A percentile compares a stretch with the other conserved stretches of the same genome.
These are phyloP conservation scores for Manacus vitellinus DNA, from an alignment of 2,113 vertebrate genomes.

Conservation along the genomic window DNA sequence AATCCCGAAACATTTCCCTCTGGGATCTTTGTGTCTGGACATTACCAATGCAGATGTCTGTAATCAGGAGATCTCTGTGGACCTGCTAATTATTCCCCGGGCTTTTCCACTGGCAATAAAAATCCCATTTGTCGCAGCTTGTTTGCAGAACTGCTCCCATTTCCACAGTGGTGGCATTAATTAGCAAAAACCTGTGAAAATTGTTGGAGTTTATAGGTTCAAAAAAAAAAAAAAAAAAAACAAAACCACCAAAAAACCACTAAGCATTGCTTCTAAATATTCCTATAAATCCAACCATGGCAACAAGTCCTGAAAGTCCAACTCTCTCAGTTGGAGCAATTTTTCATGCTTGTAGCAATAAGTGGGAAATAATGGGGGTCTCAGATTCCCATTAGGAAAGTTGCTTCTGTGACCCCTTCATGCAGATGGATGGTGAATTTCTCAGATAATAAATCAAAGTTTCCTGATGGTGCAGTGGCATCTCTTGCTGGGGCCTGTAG, in stretches of 20 bases:
- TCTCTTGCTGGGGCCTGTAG: conserved; percentile 27
- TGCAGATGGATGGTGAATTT: conserved; percentile 68
- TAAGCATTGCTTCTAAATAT: conserved; percentile 58
- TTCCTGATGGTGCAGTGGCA: conserved; percentile 47
- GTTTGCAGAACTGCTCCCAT: conserved; percentile 70
- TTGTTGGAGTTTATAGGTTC: conserved; percentile 64
- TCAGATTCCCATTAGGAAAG: conserved; percentile 58
- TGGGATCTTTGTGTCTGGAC: conserved; percentile 59
- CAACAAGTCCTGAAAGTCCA: conserved; percentile 34
- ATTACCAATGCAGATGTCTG: conserved; percentile 73
- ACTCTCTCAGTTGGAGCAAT: conserved; percentile 52
- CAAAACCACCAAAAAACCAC: not conserved
- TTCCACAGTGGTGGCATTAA: conserved; percentile 78
- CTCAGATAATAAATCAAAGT: conserved; percentile 72
- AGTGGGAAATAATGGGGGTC: conserved; percentile 66
- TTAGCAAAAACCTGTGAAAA: conserved; percentile 80
- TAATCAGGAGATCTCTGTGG: conserved; percentile 70
- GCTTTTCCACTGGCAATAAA: conserved; percentile 76
- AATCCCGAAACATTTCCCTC: conserved; percentile 71
- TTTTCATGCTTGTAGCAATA: conserved; percentile 69
- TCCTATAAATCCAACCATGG: conserved; percentile 57
- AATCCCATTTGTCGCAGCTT: conserved; percentile 76
- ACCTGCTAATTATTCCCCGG: conserved; percentile 77
- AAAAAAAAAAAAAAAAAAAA: not conserved
- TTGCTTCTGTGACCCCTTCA: conserved; percentile 54